Base-by-base conservation (phyloP, 1,140 invertebrate species). In the Bombyx mandarina region DNA sequence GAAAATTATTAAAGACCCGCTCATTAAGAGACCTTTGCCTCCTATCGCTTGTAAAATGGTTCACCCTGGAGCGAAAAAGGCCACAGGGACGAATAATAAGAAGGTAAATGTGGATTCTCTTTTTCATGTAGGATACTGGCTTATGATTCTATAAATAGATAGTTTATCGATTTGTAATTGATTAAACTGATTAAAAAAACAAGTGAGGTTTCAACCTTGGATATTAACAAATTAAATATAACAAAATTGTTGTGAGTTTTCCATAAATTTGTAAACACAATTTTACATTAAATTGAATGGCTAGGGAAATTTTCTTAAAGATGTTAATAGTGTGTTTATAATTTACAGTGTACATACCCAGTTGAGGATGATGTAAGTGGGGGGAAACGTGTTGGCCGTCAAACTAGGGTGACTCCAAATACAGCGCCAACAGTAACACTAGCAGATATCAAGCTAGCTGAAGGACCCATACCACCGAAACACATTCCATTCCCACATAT, bases 401-500 rank as follows among this genome's bases (percentile, higher is more conserved):
- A 70, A 47, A 45, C 72, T 26, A 71, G 79, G 1, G 12, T 71
- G 6, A 60, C 74, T 1, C 35, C 75, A 10, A 58, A 69, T 43
- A 60, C 61, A 18, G 12, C 68, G 7, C 35, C 68, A 4, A 42
- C 45, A 8, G 46, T 43, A 5, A 8, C 35, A 10, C 43, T 50
- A 12, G 1, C 65, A 10, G 72, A 77, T 1, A 51, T 65, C 1
- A 81, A 79, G 53, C 43, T 71, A n/a, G 52, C 63, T 10, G 82
- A 85, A 8, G 72, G 67, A 6, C 66, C 79, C 6, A 62, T 75
- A 2, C 76, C 74, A 54, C 94, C 94, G 0, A 96, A 95, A 78
- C 95, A 97, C 76, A 93, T 96, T 68, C 93, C 94, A 43, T 92
- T 97, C 69, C 97, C 97, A 10, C 92, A 93, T 48, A 93, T 97